Conservation (phyloP, 1,140 invertebrate genomes). For the Trachymyrmex cornetzi region DNA sequence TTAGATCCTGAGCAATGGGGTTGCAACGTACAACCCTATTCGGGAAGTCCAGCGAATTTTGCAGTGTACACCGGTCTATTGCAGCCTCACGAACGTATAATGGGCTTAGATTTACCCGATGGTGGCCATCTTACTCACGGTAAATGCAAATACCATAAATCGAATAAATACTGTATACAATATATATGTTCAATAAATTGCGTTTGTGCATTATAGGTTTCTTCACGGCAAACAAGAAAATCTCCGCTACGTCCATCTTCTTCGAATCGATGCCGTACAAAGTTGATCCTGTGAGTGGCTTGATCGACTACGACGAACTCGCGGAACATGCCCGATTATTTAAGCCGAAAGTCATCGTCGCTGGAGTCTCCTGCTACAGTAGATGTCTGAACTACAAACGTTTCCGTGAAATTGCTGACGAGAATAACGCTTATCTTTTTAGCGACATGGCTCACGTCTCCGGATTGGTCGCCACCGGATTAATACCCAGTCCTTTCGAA, state of each 20-base stretch:
- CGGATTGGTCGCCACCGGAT: constrained; percentile 95
- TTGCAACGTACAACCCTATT: constrained; percentile 99
- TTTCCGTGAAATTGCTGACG: constrained; percentile 96
- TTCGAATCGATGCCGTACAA: constrained; percentile 99
- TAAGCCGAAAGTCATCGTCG: constrained; percentile 97
- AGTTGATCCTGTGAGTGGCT: constrained; percentile 93
- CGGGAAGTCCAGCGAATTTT: constrained; percentile 98
- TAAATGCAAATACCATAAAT: constrained; percentile 51
- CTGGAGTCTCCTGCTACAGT: constrained; percentile 96
- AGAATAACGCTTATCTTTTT: constrained; percentile 95
- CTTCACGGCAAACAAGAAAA: constrained; percentile 95
- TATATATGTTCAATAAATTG: background rate
- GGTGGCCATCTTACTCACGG: constrained; percentile 99
- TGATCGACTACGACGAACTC: constrained; percentile 98
- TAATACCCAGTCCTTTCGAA: constrained; percentile 96
- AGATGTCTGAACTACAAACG: constrained; percentile 94
- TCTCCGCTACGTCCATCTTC: constrained; percentile 98
- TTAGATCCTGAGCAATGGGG: constrained; percentile 97
- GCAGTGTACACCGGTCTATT: constrained; percentile 96
- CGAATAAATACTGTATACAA: background rate
- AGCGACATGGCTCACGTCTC: constrained; percentile 98
- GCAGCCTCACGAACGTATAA: constrained; percentile 97
- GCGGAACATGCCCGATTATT: constrained; percentile 94
- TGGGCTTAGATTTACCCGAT: constrained; percentile 98
- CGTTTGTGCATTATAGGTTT: constrained; percentile 88